Evolutionary conservation across 2,113 vertebrate species (phyloP), one percentile per base, ranked within the genome.

Genomic region (Otocyon megalotis): DNA sequence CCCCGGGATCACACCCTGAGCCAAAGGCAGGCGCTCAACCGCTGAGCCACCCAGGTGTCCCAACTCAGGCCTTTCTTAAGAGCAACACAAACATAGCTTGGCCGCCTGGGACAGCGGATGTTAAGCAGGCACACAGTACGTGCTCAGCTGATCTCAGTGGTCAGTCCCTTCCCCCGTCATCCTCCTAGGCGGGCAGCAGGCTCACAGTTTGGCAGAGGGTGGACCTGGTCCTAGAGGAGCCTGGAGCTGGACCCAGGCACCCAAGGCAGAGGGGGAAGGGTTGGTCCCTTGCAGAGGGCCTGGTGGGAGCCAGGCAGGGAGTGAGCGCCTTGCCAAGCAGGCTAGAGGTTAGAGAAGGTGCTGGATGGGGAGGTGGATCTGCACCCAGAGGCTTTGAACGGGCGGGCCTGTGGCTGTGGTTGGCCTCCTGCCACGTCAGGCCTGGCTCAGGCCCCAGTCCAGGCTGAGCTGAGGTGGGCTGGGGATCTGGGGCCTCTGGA

Each of bases 51-150:
- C 43, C 26, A 35, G 77, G 43, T 87, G 79, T 19, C 24, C 65
- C 0, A 0, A 3, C 63, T 4, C 5, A 62, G 67, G 35, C 3
- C 62, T 67, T 82, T 71, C 77, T 56, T 28, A 14, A 24, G 32
- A 24, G 19, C 15, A 54, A 37, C 37, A 17, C 0, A 0, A 15
- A 48, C 9, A 72, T 2, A 30, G 30, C 65, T 74, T 30, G 58
- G n/a, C 30, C 3, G 28, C 56, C 28, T 17, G 6, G 3, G 24
- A 43, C 26, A 54, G 15, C 1, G 76, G 22, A 4, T 2, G 28
- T 30, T 35, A 16, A 30, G 5, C 24, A 20, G 3, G 65, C 13
- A 6, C 32, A 3, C 1, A 28, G 53, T 15, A 54, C 50, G 26
- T 3, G 8, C 81, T 87, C 60, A 53, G 74, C 58, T 53, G 43